phyloP scores from a whole-genome alignment of 2,888 invertebrate species.

The Lysandra bellargus region DNA sequence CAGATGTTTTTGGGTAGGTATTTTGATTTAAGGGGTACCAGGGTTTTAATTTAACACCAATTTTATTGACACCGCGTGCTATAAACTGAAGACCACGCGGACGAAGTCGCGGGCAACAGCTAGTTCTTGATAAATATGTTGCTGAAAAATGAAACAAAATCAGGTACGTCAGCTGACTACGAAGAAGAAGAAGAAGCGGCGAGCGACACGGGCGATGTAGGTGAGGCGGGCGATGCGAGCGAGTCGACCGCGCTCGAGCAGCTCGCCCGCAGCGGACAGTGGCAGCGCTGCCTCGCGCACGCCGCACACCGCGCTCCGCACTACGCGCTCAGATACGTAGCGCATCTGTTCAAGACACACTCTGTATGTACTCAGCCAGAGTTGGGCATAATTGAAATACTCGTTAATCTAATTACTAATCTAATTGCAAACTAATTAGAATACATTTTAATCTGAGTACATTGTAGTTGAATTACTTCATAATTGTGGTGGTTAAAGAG shows the following conservation, averaged over 20 bases:
- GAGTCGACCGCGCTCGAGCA: constrained; percentile 58
- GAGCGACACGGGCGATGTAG: constrained; percentile 33
- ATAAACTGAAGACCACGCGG: too few species aligned
- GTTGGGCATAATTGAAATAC: too few species aligned
- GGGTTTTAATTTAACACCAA: too few species aligned
- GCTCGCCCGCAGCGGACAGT: constrained; percentile 70
- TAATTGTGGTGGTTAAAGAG: too few species aligned
- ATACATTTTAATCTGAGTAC: too few species aligned
- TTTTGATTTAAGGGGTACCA: too few species aligned
- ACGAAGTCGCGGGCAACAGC: too few species aligned
- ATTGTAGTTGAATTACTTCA: too few species aligned
- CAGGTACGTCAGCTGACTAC: constrained; percentile 51
- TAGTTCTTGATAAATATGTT: not conserved
- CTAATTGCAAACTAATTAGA: too few species aligned
- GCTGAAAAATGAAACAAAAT: not conserved
- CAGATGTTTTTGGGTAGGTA: too few species aligned
- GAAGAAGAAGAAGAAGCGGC: constrained; percentile 50
- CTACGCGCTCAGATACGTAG: constrained; percentile 67
- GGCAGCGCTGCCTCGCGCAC: constrained; percentile 70
- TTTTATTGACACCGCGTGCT: too few species aligned
- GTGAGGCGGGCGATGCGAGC: constrained; percentile 48
- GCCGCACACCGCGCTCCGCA: constrained; percentile 64
- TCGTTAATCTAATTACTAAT: too few species aligned
- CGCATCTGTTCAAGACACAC: constrained; percentile 65
- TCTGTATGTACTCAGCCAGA: constrained; percentile 48